phyloP scores from a whole-genome alignment of 2,888 invertebrate genomes.

The Geotrupes spiniger region DNA sequence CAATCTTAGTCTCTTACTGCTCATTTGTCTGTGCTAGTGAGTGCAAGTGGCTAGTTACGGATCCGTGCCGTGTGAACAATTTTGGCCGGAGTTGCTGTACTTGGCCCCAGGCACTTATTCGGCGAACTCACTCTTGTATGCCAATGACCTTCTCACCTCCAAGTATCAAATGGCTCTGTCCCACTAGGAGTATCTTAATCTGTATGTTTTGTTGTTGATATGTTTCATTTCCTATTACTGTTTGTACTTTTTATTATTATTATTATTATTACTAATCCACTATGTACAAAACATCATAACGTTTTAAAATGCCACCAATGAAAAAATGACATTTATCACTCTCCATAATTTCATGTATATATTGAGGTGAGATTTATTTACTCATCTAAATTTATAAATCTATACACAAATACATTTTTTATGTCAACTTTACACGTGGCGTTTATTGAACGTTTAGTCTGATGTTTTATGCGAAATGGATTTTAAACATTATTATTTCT shows the following conservation, averaged over 20 bases:
- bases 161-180: slow-evolving; percentile 59
- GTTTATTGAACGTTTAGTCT: too few species aligned
- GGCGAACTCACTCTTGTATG: slow-evolving; percentile 44
- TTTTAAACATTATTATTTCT: slow-evolving; percentile 21
- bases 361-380: too few species aligned
- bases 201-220: slow-evolving; percentile 52
- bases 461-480: too few species aligned
- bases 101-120: slow-evolving; percentile 35
- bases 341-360: too few species aligned
- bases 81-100: slow-evolving; percentile 14
- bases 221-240: slow-evolving; percentile 45
- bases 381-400: too few species aligned
- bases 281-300: slow-evolving; percentile 9
- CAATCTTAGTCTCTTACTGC: slow-evolving; percentile 22
- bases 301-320: not conserved
- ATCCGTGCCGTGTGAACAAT: slow-evolving; percentile 18
- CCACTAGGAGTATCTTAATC: slow-evolving; percentile 53
- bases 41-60: slow-evolving; percentile 26
- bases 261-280: slow-evolving; percentile 18
- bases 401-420: too few species aligned
- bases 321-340: slow-evolving; percentile 2
- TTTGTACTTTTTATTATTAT: slow-evolving; percentile 27
- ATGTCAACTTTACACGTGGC: too few species aligned
- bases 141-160: slow-evolving; percentile 54
- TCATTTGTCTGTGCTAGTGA: slow-evolving; percentile 26